A percentile compares a stretch with the other conserved stretches of the same genome.
Conservation (phyloP, 2,797 vertebrate species). For the Apogon talboti region DNA sequence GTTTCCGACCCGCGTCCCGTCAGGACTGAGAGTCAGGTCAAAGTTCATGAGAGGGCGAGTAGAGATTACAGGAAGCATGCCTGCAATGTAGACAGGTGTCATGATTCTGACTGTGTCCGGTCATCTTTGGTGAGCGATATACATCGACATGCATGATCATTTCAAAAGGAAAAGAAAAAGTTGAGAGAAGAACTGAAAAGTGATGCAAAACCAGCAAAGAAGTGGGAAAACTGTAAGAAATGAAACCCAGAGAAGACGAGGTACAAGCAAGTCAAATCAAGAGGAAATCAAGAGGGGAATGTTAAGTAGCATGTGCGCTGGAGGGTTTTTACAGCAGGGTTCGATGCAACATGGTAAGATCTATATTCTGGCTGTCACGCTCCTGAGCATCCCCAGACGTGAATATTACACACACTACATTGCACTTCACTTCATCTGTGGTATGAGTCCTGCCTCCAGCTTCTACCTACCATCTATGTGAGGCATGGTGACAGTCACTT, state of each 20-base stretch:
- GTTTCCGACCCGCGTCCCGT: constrained; percentile 94
- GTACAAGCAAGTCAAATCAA: constrained; percentile 64
- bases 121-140: too few relatives aligned
- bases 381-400: constrained; percentile 57
- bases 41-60: constrained; percentile 94
- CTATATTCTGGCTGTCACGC: constrained; percentile 67
- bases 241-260: constrained; percentile 44
- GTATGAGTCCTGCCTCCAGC: background rate
- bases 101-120: constrained; percentile 2
- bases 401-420: constrained; percentile 69
- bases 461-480: constrained; percentile 91
- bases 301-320: constrained; percentile 56
- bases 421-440: constrained; percentile 62
- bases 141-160: background rate
- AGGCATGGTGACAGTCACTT: constrained; percentile 93
- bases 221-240: constrained; percentile 8
- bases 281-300: constrained; percentile 70
- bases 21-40: constrained; percentile 93
- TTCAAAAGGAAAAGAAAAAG: constrained; percentile 30
- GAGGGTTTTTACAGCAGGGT: constrained; percentile 44
- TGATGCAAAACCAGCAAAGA: constrained; percentile 21
- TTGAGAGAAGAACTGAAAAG: constrained; percentile 6
- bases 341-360: constrained; percentile 48
- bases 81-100: constrained; percentile 65
- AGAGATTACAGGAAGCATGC: constrained; percentile 93